phyloP scores from a whole-genome alignment of 2,113 vertebrate genomes.

The Neopipo cinnamomea region DNA sequence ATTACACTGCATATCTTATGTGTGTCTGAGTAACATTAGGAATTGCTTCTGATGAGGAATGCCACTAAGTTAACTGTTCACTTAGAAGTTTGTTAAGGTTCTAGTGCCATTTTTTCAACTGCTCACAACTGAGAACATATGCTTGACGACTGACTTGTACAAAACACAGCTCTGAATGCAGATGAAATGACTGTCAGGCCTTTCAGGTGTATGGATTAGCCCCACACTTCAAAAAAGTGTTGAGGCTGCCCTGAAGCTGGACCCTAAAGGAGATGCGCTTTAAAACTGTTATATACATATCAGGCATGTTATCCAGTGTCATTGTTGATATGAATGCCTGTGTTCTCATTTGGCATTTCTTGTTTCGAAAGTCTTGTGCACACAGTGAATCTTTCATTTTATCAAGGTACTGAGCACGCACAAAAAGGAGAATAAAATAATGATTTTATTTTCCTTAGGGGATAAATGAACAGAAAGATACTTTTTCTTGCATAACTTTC shows the following conservation, averaged over 20 bases:
- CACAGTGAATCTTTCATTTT: not conserved
- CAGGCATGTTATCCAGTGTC: not conserved
- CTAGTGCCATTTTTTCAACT: not conserved
- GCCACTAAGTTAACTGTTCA: not conserved
- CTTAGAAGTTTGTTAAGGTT: not conserved
- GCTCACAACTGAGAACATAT: not conserved
- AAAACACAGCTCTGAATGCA: not conserved
- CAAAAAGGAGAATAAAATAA: constrained; percentile 39
- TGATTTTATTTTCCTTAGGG: constrained; percentile 42
- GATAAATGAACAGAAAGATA: not conserved
- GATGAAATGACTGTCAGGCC: not conserved
- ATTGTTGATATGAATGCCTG: not conserved
- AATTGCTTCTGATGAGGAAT: constrained; percentile 36
- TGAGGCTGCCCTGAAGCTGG: not conserved
- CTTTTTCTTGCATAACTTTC: not conserved
- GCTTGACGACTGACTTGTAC: not conserved
- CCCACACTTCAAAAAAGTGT: not conserved
- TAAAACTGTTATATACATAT: not conserved
- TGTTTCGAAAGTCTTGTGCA: not conserved
- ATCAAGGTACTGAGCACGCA: not conserved
- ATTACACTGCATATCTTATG: constrained; percentile 3
- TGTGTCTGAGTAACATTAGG: constrained; percentile 5
- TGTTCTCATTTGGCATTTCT: not conserved
- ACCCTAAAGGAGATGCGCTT: not conserved
- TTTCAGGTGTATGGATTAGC: not conserved